Evolutionary conservation across 2,797 vertebrate genomes (phyloP).

Genomic region (Diglossa cyanea): DNA sequence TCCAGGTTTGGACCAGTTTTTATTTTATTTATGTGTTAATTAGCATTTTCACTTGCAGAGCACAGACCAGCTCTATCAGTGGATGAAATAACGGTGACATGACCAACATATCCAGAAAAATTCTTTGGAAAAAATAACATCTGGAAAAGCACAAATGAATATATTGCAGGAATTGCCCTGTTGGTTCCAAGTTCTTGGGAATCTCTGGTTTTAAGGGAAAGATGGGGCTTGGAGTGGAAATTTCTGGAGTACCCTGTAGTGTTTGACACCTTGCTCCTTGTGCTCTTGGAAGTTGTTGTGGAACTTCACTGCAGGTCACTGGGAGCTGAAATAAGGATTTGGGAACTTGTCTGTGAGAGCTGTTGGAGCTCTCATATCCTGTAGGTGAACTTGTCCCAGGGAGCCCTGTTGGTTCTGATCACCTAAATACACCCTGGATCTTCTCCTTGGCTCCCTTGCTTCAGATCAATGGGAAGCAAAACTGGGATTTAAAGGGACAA

Average conservation of each 20-base stretch:
- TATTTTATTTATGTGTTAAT: not conserved
- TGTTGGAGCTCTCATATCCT: not conserved
- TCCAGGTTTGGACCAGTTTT: not conserved
- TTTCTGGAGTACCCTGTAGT: not conserved
- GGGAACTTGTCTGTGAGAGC: not conserved
- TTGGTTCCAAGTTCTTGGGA: not conserved
- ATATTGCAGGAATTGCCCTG: not conserved
- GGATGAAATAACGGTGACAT: not conserved
- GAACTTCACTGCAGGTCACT: not conserved
- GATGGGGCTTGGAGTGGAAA: not conserved
- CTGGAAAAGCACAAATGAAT: not conserved
- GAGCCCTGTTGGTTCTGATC: not conserved
- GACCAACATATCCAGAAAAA: not conserved
- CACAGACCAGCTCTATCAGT: not conserved
- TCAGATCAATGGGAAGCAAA: not conserved
- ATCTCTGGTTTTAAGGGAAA: not conserved
- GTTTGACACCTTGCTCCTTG: not conserved
- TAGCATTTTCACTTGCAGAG: not conserved
- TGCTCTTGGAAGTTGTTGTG: not conserved
- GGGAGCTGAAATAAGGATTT: not conserved
- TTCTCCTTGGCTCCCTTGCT: not conserved
- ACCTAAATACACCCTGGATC: not conserved
- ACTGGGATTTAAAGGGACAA: not conserved
- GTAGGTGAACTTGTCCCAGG: no score
- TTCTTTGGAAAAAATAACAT: not conserved